Conservation (phyloP, 2,797 vertebrate genomes). For the Distichodus sexfasciatus region DNA sequence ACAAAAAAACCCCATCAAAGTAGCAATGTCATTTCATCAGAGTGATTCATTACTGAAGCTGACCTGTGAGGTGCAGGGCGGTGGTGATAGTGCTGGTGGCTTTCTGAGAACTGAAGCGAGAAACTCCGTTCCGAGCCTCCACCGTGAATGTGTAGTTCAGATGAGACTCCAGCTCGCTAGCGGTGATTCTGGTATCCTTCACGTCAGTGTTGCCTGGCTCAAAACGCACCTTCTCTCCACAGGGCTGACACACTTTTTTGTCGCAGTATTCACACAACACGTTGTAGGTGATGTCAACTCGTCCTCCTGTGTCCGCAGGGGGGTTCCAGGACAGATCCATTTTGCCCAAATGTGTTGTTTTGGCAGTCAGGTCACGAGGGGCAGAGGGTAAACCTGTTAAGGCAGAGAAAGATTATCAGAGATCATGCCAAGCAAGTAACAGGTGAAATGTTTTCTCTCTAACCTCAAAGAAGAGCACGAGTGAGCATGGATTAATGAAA, state of each 20-base stretch:
- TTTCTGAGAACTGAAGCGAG: conserved; percentile 62
- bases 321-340: conserved; percentile 85
- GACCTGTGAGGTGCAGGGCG: conserved; percentile 88
- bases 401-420: conserved; percentile 23
- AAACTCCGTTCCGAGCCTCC: conserved; percentile 86
- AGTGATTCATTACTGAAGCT: conserved; percentile 38
- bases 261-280: conserved; percentile 86
- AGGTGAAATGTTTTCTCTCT: too few relatives aligned
- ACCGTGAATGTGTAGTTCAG: conserved; percentile 91
- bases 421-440: conserved; percentile 1
- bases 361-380: conserved; percentile 71
- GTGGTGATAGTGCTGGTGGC: conserved; percentile 66
- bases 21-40: not conserved
- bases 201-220: conserved; percentile 68
- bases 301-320: conserved; percentile 81
- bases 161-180: conserved; percentile 87
- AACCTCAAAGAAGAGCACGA: too few relatives aligned
- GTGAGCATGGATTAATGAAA: too few relatives aligned
- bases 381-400: conserved; percentile 83
- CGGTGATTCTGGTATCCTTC: conserved; percentile 68
- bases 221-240: conserved; percentile 80
- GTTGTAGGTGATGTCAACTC: conserved; percentile 81
- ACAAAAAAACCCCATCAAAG: too few relatives aligned
- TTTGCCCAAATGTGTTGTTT: conserved; percentile 74
- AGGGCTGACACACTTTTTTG: conserved; percentile 73